Base-by-base conservation (phyloP, 2,797 vertebrate species). In the Eurystomus glaucurus region DNA sequence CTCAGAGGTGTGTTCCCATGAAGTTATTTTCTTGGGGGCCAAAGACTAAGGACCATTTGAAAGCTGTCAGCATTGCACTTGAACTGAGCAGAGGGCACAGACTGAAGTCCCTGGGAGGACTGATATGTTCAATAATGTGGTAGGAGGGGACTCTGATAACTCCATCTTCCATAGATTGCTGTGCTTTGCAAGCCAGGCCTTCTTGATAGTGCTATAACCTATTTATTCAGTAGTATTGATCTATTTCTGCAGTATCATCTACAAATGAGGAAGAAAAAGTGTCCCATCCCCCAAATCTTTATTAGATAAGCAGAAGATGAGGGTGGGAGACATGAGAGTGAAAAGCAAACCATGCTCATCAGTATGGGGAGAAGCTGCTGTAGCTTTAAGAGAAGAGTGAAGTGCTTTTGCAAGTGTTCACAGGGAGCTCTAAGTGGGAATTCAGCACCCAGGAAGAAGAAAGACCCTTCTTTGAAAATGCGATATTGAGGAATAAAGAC, bases 121-220 rank as follows among this genome's bases (percentile, higher is more conserved):
- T 11, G 57, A 2, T 26, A 23, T 0, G 0, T 58, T 33, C 29
- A 18, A 2, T 58, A 25, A 46, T 55, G 78, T 41, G 41, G 14
- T 15, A 57, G 62, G 9, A 62, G 31, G 28, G 23, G n/a, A 35
- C 48, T 21, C 31, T 26, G 25, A 10, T 37, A n/a, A 58, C 39
- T 55, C n/a, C 21, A 11, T 29, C 43, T 70, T n/a, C 61, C 25
- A 14, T 19, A 35, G 15, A 33, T 33, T 1, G 0, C 31, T 28
- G 22, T 2, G 4, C 18, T 90, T 54, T 25, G n/a, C 28, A 55
- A 48, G 39, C 33, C 51, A 25, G 8, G 21, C 18, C n/a, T 70
- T 74, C 74, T n/a, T n/a, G n/a, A 26, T 2, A 46, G 17, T 16
- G 28, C 11, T 21, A 15, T 2, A 54, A 31, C 68, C 68, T 51